Base-by-base conservation (phyloP, 1,140 invertebrate genomes). In the Drosophila biarmipes region DNA sequence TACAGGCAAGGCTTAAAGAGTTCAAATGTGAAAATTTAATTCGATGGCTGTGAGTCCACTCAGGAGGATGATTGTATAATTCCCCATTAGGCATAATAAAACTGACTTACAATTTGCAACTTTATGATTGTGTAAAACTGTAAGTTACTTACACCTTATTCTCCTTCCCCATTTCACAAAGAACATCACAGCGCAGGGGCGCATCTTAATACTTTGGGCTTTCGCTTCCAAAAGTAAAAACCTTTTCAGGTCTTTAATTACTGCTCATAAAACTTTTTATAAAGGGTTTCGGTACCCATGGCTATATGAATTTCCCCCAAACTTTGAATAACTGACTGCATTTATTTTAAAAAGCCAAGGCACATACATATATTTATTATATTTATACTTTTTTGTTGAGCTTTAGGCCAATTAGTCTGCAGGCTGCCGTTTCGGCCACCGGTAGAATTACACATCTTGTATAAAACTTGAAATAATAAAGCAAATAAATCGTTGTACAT, bases 401-500 rank as follows among this genome's bases (percentile, higher is more conserved):
- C 5, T 24, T 24, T 24, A 24, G 5, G n/a, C n/a, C n/a, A n/a
- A n/a, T n/a, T n/a, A n/a, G n/a, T n/a, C n/a, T n/a, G n/a, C n/a
- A n/a, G n/a, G n/a, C n/a, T n/a, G n/a, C n/a, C n/a, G n/a, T n/a
- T n/a, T n/a, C n/a, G n/a, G n/a, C n/a, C n/a, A n/a, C n/a, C n/a
- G n/a, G n/a, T n/a, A n/a, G 0, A 31, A 10, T 19, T 17, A 29
- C 35, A n/a, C 10, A 19, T 29, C 0, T 17, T 21, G 4, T 4
- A 21, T 4, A 21, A 24, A 1, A 24, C 1, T 24, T 24, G 11
- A 29, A 27, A 11, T 15, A 56, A 40, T 4, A 27, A 21, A 35
- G 5, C 57, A 40, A 40, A 31, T 14, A 10, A 61, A 31, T 61
- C 17, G 21, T 58, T 24, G 6, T 24, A 10, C 34, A 34, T 15